Conservation (phyloP, 2,797 vertebrate genomes). For the Botia almorhae region DNA sequence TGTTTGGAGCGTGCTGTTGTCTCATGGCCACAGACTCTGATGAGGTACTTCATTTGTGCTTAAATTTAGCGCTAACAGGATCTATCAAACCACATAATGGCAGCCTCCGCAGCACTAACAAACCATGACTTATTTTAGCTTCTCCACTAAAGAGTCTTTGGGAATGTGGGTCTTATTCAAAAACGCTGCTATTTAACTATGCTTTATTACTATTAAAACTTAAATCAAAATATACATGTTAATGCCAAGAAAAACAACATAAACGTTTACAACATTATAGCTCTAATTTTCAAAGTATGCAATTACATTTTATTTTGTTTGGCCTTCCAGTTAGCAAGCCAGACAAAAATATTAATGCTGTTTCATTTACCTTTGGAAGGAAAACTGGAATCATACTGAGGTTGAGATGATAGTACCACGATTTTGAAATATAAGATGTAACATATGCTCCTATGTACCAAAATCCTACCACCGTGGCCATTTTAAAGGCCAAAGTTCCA, state of each 20-base stretch:
- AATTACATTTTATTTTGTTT: slow-evolving; percentile 72
- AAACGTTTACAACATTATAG: slow-evolving; percentile 59
- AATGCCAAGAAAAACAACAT: slow-evolving; percentile 70
- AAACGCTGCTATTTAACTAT: slow-evolving; percentile 65
- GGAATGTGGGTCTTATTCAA: slow-evolving; percentile 68
- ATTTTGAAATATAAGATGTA: slow-evolving; percentile 46
- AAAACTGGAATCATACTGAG: slow-evolving; percentile 43
- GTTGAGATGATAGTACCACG: slow-evolving; percentile 36
- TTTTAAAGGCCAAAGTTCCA: slow-evolving; percentile 50
- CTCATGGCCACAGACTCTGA: slow-evolving; percentile 59
- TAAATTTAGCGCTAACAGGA: slow-evolving; percentile 75
- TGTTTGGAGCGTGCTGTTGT: slow-evolving; percentile 43
- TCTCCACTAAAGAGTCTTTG: slow-evolving; percentile 64
- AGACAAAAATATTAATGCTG: slow-evolving; percentile 50
- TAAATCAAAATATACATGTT: slow-evolving; percentile 63
- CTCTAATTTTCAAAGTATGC: slow-evolving; percentile 59
- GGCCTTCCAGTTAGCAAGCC: slow-evolving; percentile 55
- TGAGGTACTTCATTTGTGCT: slow-evolving; percentile 71
- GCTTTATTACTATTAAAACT: slow-evolving; percentile 77
- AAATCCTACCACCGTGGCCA: slow-evolving; percentile 34
- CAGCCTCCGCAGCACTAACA: slow-evolving; percentile 76
- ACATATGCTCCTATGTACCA: slow-evolving; percentile 16
- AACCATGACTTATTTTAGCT: slow-evolving; percentile 77
- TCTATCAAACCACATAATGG: slow-evolving; percentile 74
- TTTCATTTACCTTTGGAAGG: slow-evolving; percentile 52